Conservation (phyloP, 2,797 vertebrate genomes). For the Aphelocoma californica region DNA sequence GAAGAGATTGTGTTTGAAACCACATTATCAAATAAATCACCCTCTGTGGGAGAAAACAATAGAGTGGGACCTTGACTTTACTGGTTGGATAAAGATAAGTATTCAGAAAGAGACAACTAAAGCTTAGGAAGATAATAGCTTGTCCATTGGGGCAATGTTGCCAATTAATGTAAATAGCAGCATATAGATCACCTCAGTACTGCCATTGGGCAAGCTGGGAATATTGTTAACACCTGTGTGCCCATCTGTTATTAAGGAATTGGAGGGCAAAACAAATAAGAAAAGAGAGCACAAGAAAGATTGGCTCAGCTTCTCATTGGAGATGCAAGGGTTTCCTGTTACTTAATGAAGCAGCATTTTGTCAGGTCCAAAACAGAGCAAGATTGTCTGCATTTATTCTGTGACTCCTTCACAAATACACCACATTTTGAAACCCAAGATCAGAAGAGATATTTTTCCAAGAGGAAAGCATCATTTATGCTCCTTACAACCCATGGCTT, state of each 20-base stretch:
- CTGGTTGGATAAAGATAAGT: constrained; percentile 60
- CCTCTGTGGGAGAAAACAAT: constrained; percentile 53
- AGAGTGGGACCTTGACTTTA: constrained; percentile 37
- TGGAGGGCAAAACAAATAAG: background rate
- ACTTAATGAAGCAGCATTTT: constrained; percentile 16
- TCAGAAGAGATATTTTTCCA: background rate
- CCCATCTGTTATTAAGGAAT: background rate
- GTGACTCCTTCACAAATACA: rapidly evolving
- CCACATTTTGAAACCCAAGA: background rate
- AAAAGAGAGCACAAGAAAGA: background rate
- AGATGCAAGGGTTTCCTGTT: background rate
- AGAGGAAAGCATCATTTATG: background rate
- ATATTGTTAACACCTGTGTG: background rate
- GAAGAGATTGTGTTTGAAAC: constrained; percentile 70
- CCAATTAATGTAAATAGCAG: constrained; percentile 65
- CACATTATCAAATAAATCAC: constrained; percentile 68
- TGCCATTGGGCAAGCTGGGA: constrained; percentile 1
- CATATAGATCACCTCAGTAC: constrained; percentile 44
- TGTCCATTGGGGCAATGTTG: constrained; percentile 38
- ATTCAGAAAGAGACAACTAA: constrained; percentile 57
- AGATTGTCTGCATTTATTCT: background rate
- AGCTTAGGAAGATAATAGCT: constrained; percentile 64
- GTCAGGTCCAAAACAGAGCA: background rate
- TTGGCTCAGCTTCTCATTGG: background rate
- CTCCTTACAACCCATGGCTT: background rate